Evolutionary conservation across 2,888 invertebrate species (phyloP), one percentile per base, ranked within the genome.

Genomic region (Kuschelorhynchus macadamiae): DNA sequence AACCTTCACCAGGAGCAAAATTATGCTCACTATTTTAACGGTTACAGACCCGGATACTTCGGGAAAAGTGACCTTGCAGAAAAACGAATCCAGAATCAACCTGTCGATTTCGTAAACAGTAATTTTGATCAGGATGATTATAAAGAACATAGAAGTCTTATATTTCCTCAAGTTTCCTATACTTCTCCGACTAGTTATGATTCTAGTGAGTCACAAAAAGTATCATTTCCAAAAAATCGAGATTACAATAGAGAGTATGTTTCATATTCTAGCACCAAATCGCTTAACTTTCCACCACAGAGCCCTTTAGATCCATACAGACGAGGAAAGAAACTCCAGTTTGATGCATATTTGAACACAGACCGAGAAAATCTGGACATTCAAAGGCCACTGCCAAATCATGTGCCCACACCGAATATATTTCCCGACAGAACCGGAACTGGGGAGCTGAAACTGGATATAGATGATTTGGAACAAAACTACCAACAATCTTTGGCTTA

Each of bases 371-470:
- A 74, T 57, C 67, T 78, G 67, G 76, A 79, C 68, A 77, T 80
- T 56, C 79, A 79, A 74, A 77, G 73, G 59, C 79, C 79, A 11
- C 70, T 76, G 33, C 78, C 80, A 56, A 76, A 78, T 70, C 79
- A 81, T 69, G 74, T 75, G 44, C 78, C 79, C 2, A 68, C 71
- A 30, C 72, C 76, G n/a, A 82, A 85, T 71, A 83, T 86, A 47
- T 87, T 87, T 72, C 87, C 88, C 2, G 86, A 85, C 74, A 83
- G 87, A 65, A 86, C 85, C 30, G 86, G 86, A 50, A 87, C 86
- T 1, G 86, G 86, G 36, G 83, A 86, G 74, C 77, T 87, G 41
- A 82, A 83, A 74, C 81, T 86, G 65, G 85, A 86, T 77, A 77
- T 53, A 7, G 50, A 60, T 9, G 64, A 69, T 21, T n/a, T 63